Evolutionary conservation across 2,797 vertebrate genomes (phyloP), one percentile per base, ranked within the genome.

Genomic region (Kryptopterus vitreolus): DNA sequence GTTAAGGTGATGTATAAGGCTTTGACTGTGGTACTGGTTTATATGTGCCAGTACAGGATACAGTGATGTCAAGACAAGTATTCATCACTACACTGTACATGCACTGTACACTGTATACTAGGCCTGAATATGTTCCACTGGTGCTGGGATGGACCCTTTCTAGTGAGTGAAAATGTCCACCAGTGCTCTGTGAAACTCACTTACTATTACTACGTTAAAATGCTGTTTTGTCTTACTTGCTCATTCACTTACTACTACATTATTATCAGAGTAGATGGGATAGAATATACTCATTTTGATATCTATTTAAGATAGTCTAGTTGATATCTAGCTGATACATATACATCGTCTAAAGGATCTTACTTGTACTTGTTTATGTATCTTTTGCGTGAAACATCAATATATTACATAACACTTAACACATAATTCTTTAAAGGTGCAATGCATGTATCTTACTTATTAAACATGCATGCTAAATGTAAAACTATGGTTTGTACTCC

Each of bases 41-140:
- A 68, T 29, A 18, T 61, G 33, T 78, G 82, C 82, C 85, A 81
- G 76, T 57, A 65, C 81, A 83, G 81, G 79, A 78, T 72, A 59
- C 69, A 81, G 69, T n/a, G 29, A 69, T 55, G 57, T 79, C 76
- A 33, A 38, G 43, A 33, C 26, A 72, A 52, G 53, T 68, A 63
- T 78, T 76, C 33, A 73, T 78, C 55, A 55, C 9, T n/a, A 48
- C 55, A 55, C 9, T n/a, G 53, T 62, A 48, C 50, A 18, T 8
- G 38, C 29, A 53, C n/a, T n/a, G n/a, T n/a, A n/a, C n/a, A n/a
- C n/a, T n/a, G n/a, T n/a, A n/a, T n/a, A n/a, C n/a, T n/a, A n/a
- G n/a, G n/a, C 31, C 66, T 43, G 38, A 66, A 83, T 26, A 75
- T 57, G 46, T 59, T 62, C 76, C 73, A 65, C 58, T 31, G 43